Percentiles rank a stretch among this genome's conserved stretches.
Evolutionary conservation across 2,888 invertebrate species (phyloP).

Genomic region (Orthonychiurus folsomi): DNA sequence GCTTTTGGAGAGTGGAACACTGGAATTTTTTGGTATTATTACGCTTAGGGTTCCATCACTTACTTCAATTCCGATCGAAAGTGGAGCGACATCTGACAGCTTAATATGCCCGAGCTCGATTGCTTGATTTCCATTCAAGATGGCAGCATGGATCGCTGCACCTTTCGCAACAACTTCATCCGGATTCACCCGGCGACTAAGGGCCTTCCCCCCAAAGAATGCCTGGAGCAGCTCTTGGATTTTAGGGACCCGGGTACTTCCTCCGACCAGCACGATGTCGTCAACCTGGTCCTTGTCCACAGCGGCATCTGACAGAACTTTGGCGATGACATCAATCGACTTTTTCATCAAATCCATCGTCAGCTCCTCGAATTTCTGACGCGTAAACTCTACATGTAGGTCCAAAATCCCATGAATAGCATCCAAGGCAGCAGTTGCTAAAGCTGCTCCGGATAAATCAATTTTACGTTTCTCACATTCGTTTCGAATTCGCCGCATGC

Average conservation of each 20-base stretch:
- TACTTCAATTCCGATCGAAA: constrained; percentile 25
- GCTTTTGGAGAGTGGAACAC: constrained; percentile 22
- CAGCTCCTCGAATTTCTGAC: constrained; percentile 21
- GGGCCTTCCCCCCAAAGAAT: constrained; percentile 14
- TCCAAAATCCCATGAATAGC: constrained; percentile 11
- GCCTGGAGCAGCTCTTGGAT: constrained; percentile 15
- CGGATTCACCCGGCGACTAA: constrained; percentile 4
- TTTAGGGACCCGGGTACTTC: constrained; percentile 20
- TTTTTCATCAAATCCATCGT: constrained; percentile 17
- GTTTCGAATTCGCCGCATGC: constrained; percentile 16
- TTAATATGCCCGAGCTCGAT: not conserved
- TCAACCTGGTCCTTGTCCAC: constrained; percentile 18
- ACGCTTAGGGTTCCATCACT: constrained; percentile 18
- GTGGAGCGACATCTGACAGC: constrained; percentile 17
- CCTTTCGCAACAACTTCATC: constrained; percentile 19
- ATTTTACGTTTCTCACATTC: constrained; percentile 22
- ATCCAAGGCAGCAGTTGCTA: not conserved
- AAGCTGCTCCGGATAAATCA: constrained; percentile 10
- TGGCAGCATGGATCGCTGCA: constrained; percentile 20
- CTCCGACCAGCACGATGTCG: constrained; percentile 28
- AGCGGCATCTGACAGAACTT: constrained; percentile 6
- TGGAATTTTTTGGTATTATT: constrained; percentile 23
- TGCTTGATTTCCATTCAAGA: constrained; percentile 14
- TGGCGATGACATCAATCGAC: constrained; percentile 17
- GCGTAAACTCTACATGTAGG: constrained; percentile 11